Percentiles rank a stretch among this genome's conserved stretches.
These are phyloP conservation scores for Argya squamiceps DNA, from an alignment of 2,797 vertebrate genomes.

Conservation along the genomic window DNA sequence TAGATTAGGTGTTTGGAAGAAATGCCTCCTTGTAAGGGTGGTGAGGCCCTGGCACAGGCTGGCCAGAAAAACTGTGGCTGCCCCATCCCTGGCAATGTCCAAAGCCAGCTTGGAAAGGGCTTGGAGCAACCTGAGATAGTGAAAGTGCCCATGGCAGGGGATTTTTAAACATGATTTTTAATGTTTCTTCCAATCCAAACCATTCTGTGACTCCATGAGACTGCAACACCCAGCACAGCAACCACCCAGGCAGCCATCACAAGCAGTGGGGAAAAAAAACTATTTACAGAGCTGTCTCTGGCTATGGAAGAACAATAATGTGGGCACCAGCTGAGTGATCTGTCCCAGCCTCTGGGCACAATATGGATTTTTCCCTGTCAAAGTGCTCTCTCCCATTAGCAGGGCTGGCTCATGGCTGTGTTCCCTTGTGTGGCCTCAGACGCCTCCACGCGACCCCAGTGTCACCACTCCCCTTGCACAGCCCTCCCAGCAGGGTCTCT, in stretches of 20 bases:
- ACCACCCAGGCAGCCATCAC: not conserved
- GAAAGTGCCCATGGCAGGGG: not conserved
- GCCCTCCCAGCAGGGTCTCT: accelerated
- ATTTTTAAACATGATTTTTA: not conserved
- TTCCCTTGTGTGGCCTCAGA: not conserved
- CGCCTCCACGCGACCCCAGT: accelerated
- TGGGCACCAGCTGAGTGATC: not conserved
- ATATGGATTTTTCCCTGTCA: not conserved
- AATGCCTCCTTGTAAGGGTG: not conserved
- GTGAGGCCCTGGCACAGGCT: accelerated
- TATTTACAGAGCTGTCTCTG: not conserved
- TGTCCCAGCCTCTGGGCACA: not conserved
- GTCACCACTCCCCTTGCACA: not conserved
- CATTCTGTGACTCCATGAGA: not conserved
- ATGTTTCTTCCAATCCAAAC: not conserved
- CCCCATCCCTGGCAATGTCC: not conserved
- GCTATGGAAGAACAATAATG: not conserved
- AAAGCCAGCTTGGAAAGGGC: accelerated
- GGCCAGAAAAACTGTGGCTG: not conserved
- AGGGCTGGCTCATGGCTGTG: accelerated
- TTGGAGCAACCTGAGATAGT: not conserved
- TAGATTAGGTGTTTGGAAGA: not conserved
- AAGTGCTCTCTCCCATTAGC: not conserved
- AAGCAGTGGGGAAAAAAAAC: not conserved
- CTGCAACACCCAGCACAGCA: not conserved